Base-by-base conservation (phyloP, 53 echinoderm and acorn worm genomes). In the Holothuria scabra region DNA sequence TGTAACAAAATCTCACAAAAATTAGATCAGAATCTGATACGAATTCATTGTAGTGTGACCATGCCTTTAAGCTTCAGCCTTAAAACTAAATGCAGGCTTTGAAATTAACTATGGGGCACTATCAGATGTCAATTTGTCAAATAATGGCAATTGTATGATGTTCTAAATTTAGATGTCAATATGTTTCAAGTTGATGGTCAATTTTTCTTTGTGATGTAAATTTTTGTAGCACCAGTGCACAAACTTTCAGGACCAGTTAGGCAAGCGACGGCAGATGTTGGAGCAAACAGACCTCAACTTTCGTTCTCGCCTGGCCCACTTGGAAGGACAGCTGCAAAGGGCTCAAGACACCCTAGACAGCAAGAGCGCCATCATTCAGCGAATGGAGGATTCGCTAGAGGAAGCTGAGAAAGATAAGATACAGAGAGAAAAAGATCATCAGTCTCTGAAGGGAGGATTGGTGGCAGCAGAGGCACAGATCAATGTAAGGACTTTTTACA, bases 261-360 rank as follows among this genome's bases (percentile, higher is more conserved):
- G 80, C 19, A 96, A 92, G 48, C 81, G 86, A 41, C 86, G 92
- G 31, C 93, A 96, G 48, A 65, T 86, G 81, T 57, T 88, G 20
- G 96, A 96, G 67, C 91, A 96, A 88, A 85, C 82, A 2, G 92
- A 93, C 66, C 80, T 87, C 20, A 93, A 93, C 76, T 88, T 85
- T 80, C 75, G 81, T 16, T 83, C 96, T 8, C 85, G 88, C 29
- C 86, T 91, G 22, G 79, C 85, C 23, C 93, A 96, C 67, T 61
- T 91, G 20, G 96, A 96, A 56, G 92, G 90, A 8, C 88, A 93
- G 65, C 85, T 96, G 49, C 75, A 86, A 46, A 89, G 96, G 67
- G 90, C 90, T 10, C 96, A 96, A 83, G 96, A 96, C 26, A 88
- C 93, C 24, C 62, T 91, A 37, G 88, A 96, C 41, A 93, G 75